Evolutionary conservation across 2,797 vertebrate genomes (phyloP), one percentile per base, ranked within the genome.

Genomic region (Podarcis siculus): DNA sequence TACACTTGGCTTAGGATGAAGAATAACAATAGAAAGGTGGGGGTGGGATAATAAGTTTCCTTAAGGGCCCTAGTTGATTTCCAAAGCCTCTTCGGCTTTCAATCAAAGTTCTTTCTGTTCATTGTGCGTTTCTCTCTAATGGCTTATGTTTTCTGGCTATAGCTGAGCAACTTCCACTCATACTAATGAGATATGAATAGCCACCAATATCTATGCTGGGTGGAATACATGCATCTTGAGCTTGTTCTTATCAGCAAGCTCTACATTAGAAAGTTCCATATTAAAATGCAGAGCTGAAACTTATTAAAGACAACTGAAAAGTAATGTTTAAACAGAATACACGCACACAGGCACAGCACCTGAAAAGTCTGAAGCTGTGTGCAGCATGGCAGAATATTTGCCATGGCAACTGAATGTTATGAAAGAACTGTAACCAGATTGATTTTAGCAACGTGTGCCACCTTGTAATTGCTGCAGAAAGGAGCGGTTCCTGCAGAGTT

Each of bases 381-480:
- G 72, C 86, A 83, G 45, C 80, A 1, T 80, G 90, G 93, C 88
- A 90, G 92, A 91, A 92, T 86, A 87, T 91, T 90, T 83, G 94
- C 91, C 89, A 85, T 2, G 92, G 92, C 92, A 95, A 95, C 92
- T 92, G 78, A 86, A 81, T 91, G 93, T 94, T 96, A 93, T 94
- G 94, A 95, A 91, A 93, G 90, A 96, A 92, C n/a, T 89, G 82
- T 87, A 87, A 87, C 87, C 91, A 88, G n/a, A 90, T 89, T 84
- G 90, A 45, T 72, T 84, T 92, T 2, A 8, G 92, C 86, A 95
- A 94, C 83, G 87, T 90, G 82, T 37, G 92, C 82, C 88, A 88
- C 85, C 86, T 87, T 87, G 79, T 90, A 94, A 95, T 90, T 88
- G 81, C 87, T 19, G 25, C 66, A 89, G 92, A 94, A 95, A 92